Conservation (phyloP, 2,888 invertebrate genomes). For the Conus canariensis region DNA sequence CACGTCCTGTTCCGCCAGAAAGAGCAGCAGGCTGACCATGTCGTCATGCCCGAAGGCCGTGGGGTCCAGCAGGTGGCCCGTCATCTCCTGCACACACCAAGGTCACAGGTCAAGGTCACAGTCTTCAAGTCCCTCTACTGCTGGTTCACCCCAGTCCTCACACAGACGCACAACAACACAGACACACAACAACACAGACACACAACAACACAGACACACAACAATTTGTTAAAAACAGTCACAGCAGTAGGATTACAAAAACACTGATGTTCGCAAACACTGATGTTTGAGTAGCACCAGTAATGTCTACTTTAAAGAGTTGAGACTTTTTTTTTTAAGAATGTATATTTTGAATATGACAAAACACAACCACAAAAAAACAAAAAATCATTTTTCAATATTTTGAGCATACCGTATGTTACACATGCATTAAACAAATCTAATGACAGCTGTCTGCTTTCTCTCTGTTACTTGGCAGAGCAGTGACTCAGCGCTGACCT, state of each 20-base stretch:
- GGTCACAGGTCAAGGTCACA: not conserved
- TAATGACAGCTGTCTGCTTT: too few species aligned
- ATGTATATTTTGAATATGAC: too few species aligned
- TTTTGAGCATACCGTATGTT: too few species aligned
- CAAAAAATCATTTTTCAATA: too few species aligned
- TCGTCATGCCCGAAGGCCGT: slow-evolving; percentile 57
- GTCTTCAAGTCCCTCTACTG: not conserved
- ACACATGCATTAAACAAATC: too few species aligned
- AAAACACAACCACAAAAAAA: too few species aligned
- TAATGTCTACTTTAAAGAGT: too few species aligned
- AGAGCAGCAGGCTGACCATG: slow-evolving; percentile 55
- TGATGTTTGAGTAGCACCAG: too few species aligned
- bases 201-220: not conserved
- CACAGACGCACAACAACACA: not conserved
- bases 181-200: not conserved
- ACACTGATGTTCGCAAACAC: not conserved
- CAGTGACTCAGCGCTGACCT: too few species aligned
- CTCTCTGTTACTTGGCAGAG: too few species aligned
- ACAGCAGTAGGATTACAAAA: not conserved
- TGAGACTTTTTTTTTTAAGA: too few species aligned
- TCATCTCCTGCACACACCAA: slow-evolving; percentile 58
- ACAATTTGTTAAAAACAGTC: not conserved
- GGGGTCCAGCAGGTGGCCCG: slow-evolving; percentile 57
- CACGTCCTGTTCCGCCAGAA: slow-evolving; percentile 59
- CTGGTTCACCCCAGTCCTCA: too few species aligned